phyloP scores from a whole-genome alignment of 2,888 invertebrate species.

The Leucania comma region DNA sequence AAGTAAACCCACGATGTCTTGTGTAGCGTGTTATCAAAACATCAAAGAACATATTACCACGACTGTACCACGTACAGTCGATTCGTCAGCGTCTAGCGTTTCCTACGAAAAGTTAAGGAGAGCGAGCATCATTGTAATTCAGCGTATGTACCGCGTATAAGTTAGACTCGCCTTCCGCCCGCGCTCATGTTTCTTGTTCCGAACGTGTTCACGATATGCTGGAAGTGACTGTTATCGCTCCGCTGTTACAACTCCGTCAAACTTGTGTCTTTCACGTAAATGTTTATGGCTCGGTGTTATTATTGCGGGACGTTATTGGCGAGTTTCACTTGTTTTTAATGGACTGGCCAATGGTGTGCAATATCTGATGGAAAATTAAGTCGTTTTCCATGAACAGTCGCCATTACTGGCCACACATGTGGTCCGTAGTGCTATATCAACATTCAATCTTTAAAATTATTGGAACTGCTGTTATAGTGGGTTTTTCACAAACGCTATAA shows the following conservation, averaged over 20 bases:
- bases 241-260: slow-evolving; percentile 34
- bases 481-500: not conserved
- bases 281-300: slow-evolving; percentile 20
- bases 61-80: slow-evolving; percentile 32
- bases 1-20: slow-evolving; percentile 34
- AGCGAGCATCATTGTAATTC: slow-evolving; percentile 76
- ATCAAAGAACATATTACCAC: slow-evolving; percentile 55
- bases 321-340: slow-evolving; percentile 21
- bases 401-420: no score
- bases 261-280: slow-evolving; percentile 49
- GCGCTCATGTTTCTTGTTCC: slow-evolving; percentile 71
- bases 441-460: no score
- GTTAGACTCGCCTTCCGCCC: slow-evolving; percentile 77
- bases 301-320: not conserved
- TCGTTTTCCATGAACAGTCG: no score
- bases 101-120: slow-evolving; percentile 60
- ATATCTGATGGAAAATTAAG: not conserved
- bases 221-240: slow-evolving; percentile 63
- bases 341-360: not conserved
- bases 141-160: slow-evolving; percentile 67
- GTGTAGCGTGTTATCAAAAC: slow-evolving; percentile 47
- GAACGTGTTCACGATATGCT: slow-evolving; percentile 68
- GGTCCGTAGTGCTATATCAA: no score
- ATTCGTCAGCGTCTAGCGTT: slow-evolving; percentile 57
- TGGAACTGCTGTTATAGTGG: not conserved